Base-by-base conservation (phyloP, 2,888 invertebrate genomes). In the Ophion ventricosus region DNA sequence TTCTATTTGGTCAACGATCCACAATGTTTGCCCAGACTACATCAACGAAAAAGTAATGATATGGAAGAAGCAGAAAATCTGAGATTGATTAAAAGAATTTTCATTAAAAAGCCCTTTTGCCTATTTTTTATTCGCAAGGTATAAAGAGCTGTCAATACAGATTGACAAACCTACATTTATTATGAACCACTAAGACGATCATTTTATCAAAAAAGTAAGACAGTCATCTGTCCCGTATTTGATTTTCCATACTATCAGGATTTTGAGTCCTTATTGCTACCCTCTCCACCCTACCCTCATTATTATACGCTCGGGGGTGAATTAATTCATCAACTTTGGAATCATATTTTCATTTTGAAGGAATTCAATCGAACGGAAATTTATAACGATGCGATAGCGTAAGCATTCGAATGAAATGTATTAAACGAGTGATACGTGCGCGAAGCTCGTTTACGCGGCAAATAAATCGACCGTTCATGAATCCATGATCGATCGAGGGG, bases 21-120 rank as follows among this genome's bases (percentile, higher is more conserved):
- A 70, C 74, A 79, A 82, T 83, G 77, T 83, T 85, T 82, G 82
- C 25, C 64, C 11, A 76, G 79, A 83, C 76, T 83, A 83, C 80
- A 69, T 56, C 35, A 35, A 35, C 35, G 35, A 3, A 35, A 35
- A 35, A 35, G 5, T 35, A 0, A 5, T 7, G 7, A 7, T 35
- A 35, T 35, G 35, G 35, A 35, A 35, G 35, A 8, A 35, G 7
- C 8, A 8, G 35, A 35, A 5, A 29, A 29, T 29, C 1, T 29
- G 4, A 4, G 29, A 4, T 4, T 2, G 2, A 29, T 29, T 1
- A 29, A 4, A 29, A 29, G 1, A 4, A 4, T 29, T 1, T 2
- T 4, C 2, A 4, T 29, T 29, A 29, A 29, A 29, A 29, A 29
- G 29, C 1, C 1, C 29, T 29, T 29, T 4, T 2, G 29, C 29